These are phyloP conservation scores for Ernsta delagoae DNA, from an alignment of 2,888 invertebrate genomes.

Conservation along the genomic window DNA sequence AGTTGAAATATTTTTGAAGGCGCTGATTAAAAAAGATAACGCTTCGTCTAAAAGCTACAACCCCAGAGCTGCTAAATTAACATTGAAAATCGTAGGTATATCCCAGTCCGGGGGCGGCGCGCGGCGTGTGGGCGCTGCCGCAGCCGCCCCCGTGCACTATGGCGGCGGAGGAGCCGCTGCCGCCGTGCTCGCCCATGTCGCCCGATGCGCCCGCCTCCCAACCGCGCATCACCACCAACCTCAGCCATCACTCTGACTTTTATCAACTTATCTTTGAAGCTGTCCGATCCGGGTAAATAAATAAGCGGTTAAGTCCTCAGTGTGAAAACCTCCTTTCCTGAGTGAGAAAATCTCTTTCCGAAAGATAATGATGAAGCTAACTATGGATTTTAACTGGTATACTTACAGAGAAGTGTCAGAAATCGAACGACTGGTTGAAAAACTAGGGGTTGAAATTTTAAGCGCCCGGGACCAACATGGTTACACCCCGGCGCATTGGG, in stretches of 20 bases:
- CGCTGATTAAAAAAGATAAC: no score
- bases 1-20: no score
- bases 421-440: slow-evolving; percentile 93
- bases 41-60: no score
- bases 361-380: no score
- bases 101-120: slow-evolving; percentile 95
- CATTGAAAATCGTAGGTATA: slow-evolving; percentile 86
- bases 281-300: slow-evolving; percentile 90
- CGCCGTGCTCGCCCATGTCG: slow-evolving; percentile 76
- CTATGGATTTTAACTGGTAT: not conserved
- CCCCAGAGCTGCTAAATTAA: no score
- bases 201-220: slow-evolving; percentile 74
- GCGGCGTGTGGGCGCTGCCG: slow-evolving; percentile 95
- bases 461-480: slow-evolving; percentile 95
- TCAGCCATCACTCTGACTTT: slow-evolving; percentile 77
- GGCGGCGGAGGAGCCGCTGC: slow-evolving; percentile 87
- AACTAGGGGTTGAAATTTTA: slow-evolving; percentile 90
- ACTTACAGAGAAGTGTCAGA: slow-evolving; percentile 89
- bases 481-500: slow-evolving; percentile 97
- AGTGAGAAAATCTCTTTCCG: no score
- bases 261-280: slow-evolving; percentile 92
- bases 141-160: slow-evolving; percentile 91
- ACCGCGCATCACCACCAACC: slow-evolving; percentile 68
- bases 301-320: no score
- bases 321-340: no score